phyloP scores from a whole-genome alignment of 1,140 invertebrate genomes.

The Heliconius nattereri region DNA sequence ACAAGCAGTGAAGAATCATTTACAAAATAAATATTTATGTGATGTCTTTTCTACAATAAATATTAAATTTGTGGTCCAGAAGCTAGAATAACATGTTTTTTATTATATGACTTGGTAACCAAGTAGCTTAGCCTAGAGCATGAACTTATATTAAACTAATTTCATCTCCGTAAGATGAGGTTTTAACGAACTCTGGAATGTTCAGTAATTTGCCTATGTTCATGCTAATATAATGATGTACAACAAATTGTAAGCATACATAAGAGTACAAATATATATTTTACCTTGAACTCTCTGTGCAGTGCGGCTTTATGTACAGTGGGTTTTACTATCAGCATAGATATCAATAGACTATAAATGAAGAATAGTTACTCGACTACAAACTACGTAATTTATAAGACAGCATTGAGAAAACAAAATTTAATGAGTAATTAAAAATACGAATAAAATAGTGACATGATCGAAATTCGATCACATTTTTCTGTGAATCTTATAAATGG shows the following conservation, averaged over 20 bases:
- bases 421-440: constrained; percentile 2
- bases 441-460: constrained; percentile 2
- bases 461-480: not conserved
- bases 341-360: not conserved
- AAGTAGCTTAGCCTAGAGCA: not conserved
- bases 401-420: not conserved
- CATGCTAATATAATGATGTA: not conserved
- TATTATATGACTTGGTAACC: too few relatives aligned
- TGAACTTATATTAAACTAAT: not conserved
- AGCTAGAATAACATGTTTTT: not conserved
- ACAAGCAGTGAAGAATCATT: not conserved
- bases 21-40: not conserved
- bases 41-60: not conserved
- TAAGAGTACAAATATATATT: too few relatives aligned
- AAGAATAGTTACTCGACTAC: not conserved
- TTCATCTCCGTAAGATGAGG: not conserved
- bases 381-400: not conserved
- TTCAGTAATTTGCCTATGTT: not conserved
- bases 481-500: constrained; percentile 19
- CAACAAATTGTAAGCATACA: not conserved
- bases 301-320: not conserved
- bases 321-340: not conserved
- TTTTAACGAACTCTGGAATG: not conserved
- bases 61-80: not conserved
- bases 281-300: not conserved